Conservation (phyloP, 2,797 vertebrate genomes). For the Hemibagrus guttatus region DNA sequence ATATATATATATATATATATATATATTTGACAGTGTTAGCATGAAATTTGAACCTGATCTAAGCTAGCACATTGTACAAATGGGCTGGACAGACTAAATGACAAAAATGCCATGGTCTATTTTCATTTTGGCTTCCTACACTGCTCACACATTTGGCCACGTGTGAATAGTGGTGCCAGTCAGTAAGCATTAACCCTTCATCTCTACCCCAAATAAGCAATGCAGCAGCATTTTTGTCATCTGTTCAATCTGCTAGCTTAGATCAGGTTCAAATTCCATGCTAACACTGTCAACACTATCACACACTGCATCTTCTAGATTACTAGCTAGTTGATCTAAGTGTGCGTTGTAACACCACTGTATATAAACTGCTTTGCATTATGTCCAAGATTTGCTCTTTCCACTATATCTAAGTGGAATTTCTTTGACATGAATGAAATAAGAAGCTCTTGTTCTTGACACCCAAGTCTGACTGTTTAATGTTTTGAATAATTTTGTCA, state of each 20-base stretch:
- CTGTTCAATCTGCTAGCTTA: not conserved
- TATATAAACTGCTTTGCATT: not conserved
- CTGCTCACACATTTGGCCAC: not conserved
- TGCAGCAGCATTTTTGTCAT: not conserved
- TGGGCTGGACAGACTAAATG: too few species aligned
- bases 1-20: too few species aligned
- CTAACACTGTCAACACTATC: not conserved
- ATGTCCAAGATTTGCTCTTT: not conserved
- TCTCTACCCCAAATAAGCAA: not conserved
- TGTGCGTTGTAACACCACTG: not conserved
- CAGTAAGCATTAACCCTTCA: not conserved
- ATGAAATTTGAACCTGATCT: too few species aligned
- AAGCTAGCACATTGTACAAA: too few species aligned
- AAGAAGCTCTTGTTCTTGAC: not conserved
- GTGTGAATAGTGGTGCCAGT: not conserved
- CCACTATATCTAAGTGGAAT: not conserved
- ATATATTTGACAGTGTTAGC: not conserved
- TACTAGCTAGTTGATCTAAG: not conserved
- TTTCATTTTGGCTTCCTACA: not conserved
- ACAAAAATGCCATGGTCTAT: too few species aligned
- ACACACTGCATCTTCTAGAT: not conserved
- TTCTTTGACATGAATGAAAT: not conserved
- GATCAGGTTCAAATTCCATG: not conserved
- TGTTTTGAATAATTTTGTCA: too few species aligned
- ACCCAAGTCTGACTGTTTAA: not conserved